Conservation (phyloP, 1,140 invertebrate genomes). For the Dreissena polymorpha region DNA sequence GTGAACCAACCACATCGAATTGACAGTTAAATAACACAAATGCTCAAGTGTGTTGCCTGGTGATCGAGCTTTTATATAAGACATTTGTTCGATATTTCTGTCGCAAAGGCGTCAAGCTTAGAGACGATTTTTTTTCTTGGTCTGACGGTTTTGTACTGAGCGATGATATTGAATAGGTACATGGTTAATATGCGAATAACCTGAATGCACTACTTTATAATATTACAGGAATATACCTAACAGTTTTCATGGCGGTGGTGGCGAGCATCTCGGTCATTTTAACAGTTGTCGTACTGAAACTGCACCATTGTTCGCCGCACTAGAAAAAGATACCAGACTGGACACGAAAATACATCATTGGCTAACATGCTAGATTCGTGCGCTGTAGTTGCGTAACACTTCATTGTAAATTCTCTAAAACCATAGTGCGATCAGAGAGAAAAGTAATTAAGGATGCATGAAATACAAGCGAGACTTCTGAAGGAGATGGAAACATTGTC, state of each 20-base stretch:
- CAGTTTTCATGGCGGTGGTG: slow-evolving; percentile 81
- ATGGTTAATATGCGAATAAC: too few species aligned
- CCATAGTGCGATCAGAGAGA: slow-evolving; percentile 6
- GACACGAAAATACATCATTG: slow-evolving; percentile 59
- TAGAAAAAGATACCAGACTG: slow-evolving; percentile 69
- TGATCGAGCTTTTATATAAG: too few species aligned
- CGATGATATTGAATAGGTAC: too few species aligned
- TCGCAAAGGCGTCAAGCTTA: too few species aligned
- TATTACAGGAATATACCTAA: slow-evolving; percentile 77
- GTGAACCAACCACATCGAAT: too few species aligned
- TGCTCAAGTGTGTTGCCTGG: too few species aligned
- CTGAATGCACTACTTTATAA: too few species aligned
- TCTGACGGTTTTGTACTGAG: too few species aligned
- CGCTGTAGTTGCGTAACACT: slow-evolving; percentile 55
- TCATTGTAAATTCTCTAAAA: background rate
- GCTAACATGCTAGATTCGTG: slow-evolving; percentile 56
- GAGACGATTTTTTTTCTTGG: too few species aligned
- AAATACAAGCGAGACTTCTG: slow-evolving; percentile 28
- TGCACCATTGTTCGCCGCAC: slow-evolving; percentile 71
- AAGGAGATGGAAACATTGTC: slow-evolving; percentile 49
- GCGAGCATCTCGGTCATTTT: slow-evolving; percentile 82
- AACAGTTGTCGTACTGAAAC: slow-evolving; percentile 80
- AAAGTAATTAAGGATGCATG: background rate
- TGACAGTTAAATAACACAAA: too few species aligned
- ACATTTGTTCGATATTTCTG: too few species aligned